Conservation (phyloP, 2,888 invertebrate species). For the Ellobium chinense region DNA sequence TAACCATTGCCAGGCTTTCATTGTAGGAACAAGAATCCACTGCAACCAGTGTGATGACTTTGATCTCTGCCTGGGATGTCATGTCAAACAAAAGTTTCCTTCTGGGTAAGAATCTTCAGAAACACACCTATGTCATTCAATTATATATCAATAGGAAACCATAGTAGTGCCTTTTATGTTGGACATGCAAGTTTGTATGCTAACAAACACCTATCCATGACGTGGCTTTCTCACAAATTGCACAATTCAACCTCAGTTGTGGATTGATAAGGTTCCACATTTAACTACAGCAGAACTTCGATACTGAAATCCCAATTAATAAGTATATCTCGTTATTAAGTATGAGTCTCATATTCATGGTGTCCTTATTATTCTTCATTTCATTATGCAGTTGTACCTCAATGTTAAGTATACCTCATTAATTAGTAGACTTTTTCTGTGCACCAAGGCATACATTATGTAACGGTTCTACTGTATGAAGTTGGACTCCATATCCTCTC, state of each 20-base stretch:
- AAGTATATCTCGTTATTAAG: too few relatives aligned
- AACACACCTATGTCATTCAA: background rate
- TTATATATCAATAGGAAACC: background rate
- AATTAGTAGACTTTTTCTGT: background rate
- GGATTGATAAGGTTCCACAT: too few relatives aligned
- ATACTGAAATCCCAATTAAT: too few relatives aligned
- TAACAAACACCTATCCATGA: too few relatives aligned
- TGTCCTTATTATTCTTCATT: background rate
- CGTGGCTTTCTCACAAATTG: too few relatives aligned
- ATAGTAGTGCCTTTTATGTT: background rate
- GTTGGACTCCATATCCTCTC: too few relatives aligned
- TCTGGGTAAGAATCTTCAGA: slow-evolving; percentile 69
- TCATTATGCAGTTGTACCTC: background rate
- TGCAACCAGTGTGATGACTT: slow-evolving; percentile 77
- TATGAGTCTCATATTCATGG: too few relatives aligned
- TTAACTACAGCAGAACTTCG: too few relatives aligned
- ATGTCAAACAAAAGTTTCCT: slow-evolving; percentile 68
- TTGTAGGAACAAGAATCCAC: slow-evolving; percentile 76
- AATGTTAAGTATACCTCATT: background rate
- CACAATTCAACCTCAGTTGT: too few relatives aligned
- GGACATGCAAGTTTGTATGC: too few relatives aligned
- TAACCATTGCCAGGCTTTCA: slow-evolving; percentile 77
- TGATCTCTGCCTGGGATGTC: slow-evolving; percentile 77
- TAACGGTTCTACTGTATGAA: too few relatives aligned
- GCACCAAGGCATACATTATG: too few relatives aligned